These are phyloP conservation scores for Opisthograptis luteolata DNA, from an alignment of 2,888 invertebrate species.

Conservation along the genomic window DNA sequence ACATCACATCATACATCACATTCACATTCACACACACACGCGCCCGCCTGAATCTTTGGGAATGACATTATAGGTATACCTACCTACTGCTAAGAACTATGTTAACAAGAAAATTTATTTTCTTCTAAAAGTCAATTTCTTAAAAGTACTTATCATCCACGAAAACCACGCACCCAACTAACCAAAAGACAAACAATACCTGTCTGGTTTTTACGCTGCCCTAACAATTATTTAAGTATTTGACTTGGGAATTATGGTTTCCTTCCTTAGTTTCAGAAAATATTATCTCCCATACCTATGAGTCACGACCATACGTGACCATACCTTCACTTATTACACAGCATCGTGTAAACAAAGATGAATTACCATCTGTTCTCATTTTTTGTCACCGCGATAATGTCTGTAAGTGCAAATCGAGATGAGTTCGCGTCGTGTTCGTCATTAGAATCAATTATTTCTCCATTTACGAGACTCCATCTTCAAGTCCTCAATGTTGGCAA, in stretches of 20 bases:
- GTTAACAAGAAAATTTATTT: no score
- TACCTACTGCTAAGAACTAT: no score
- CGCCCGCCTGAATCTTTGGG: no score
- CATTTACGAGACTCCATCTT: slow-evolving; percentile 34
- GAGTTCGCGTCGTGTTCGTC: slow-evolving; percentile 25
- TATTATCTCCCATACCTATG: neutral
- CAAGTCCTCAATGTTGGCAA: slow-evolving; percentile 30
- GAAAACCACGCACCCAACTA: no score
- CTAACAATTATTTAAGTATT: no score
- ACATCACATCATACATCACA: no score
- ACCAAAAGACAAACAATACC: no score
- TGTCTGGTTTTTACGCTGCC: no score
- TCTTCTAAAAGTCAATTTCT: no score
- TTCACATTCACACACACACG: no score
- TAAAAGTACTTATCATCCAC: no score
- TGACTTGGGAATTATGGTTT: neutral
- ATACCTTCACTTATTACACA: slow-evolving; percentile 11
- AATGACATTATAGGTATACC: no score
- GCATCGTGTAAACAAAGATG: slow-evolving; percentile 23
- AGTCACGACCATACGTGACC: slow-evolving; percentile 11
- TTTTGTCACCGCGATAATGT: slow-evolving; percentile 37
- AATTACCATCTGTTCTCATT: slow-evolving; percentile 35
- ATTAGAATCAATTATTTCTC: slow-evolving; percentile 44
- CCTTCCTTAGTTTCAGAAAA: neutral
- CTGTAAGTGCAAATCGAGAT: slow-evolving; percentile 35